Evolutionary conservation across 2,113 vertebrate species (phyloP).

Genomic region (Vidua chalybeata): DNA sequence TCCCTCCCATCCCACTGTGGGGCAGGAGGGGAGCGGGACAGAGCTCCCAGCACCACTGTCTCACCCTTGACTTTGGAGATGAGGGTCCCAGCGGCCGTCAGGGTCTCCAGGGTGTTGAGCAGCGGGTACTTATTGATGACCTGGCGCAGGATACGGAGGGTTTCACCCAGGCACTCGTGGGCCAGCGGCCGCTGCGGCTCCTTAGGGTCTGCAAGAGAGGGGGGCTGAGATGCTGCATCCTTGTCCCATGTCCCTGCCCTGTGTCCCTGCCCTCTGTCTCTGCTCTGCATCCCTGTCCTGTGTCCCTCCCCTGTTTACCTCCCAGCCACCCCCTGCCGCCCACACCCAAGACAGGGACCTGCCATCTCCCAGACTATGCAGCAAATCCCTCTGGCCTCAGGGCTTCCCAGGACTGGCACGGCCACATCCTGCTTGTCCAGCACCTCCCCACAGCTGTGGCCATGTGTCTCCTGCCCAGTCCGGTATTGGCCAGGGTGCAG

Average conservation of each 20-base stretch:
- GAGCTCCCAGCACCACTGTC: neutral
- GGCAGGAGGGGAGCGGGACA: neutral
- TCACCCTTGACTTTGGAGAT: slow-evolving; percentile 96
- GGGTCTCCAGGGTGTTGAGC: slow-evolving; percentile 94
- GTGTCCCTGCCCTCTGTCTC: fast-evolving
- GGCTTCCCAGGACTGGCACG: neutral
- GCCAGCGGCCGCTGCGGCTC: slow-evolving; percentile 85
- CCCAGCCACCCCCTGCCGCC: neutral
- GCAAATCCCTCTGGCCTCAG: neutral
- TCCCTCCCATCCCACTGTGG: fast-evolving
- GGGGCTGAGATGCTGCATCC: neutral
- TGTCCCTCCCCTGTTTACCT: neutral
- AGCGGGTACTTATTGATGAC: slow-evolving; percentile 90
- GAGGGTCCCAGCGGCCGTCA: slow-evolving; percentile 91
- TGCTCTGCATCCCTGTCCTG: neutral
- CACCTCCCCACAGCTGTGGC: neutral
- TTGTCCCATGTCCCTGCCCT: neutral
- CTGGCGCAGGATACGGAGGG: slow-evolving; percentile 87
- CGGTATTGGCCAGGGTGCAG: neutral
- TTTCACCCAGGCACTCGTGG: slow-evolving; percentile 90
- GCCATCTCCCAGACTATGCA: neutral
- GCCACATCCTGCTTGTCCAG: neutral
- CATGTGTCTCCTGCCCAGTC: fast-evolving
- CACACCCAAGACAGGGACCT: fast-evolving
- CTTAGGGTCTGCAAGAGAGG: slow-evolving; percentile 74